Evolutionary conservation across 2,113 vertebrate species (phyloP).

Genomic region (Hippocampus guttulatus): DNA sequence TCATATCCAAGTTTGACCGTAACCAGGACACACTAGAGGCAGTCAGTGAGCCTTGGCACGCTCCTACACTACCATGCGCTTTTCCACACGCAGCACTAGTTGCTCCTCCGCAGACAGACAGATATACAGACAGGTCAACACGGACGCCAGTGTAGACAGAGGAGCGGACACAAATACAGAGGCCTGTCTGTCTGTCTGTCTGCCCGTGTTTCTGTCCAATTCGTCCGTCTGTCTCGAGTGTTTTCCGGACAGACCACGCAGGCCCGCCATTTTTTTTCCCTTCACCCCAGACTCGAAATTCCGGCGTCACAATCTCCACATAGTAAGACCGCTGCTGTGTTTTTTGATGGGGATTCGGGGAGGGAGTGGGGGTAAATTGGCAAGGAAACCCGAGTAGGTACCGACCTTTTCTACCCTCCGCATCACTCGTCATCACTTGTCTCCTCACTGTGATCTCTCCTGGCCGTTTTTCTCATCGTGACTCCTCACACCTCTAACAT

Average conservation of each 20-base stretch:
- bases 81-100: slow-evolving; percentile 33
- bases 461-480: neutral
- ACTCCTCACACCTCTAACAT: slow-evolving; percentile 1
- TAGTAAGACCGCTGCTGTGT: slow-evolving; percentile 45
- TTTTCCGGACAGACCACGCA: slow-evolving; percentile 71
- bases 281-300: slow-evolving; percentile 4
- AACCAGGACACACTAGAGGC: neutral
- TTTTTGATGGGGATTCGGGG: slow-evolving; percentile 1
- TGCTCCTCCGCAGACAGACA: slow-evolving; percentile 66
- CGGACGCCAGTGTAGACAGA: slow-evolving; percentile 69
- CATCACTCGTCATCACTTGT: slow-evolving; percentile 4
- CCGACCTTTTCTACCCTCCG: neutral
- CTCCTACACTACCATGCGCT: neutral
- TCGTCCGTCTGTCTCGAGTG: slow-evolving; percentile 60
- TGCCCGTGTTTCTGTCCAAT: slow-evolving; percentile 72
- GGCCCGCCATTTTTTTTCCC: slow-evolving; percentile 47
- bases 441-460: neutral
- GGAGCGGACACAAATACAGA: slow-evolving; percentile 72
- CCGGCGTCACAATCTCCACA: slow-evolving; percentile 5
- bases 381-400: slow-evolving; percentile 13
- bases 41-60: slow-evolving; percentile 11
- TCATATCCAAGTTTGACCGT: neutral
- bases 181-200: slow-evolving; percentile 80
- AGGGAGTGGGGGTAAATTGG: slow-evolving; percentile 46
- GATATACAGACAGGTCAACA: slow-evolving; percentile 74